Evolutionary conservation across 2,797 vertebrate species (phyloP), one percentile per base, ranked within the genome.

Genomic region (Hemibagrus guttatus): DNA sequence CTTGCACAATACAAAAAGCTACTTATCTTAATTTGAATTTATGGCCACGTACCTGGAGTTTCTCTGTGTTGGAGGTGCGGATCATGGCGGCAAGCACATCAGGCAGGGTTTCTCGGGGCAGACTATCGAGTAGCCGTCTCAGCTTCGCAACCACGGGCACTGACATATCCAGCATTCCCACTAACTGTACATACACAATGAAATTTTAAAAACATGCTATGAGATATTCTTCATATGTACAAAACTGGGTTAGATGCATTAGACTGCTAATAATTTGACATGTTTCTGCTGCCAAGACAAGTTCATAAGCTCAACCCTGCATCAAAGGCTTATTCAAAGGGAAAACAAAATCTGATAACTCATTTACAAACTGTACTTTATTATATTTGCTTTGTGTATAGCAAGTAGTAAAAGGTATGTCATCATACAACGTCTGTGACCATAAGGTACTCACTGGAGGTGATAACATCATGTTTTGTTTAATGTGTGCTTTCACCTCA

Each of bases 11-110:
- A 64, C 16, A 81, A 39, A 81, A 52, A 5, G 80, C n/a, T 66
- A 21, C 4, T 11, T 31, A 66, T 0, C 16, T 8, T 17, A 28
- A 16, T 52, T 21, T 66, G 0, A 52, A 82, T 49, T 28, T n/a
- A 66, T 28, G 9, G 23, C 23, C 59, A 81, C 59, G 21, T 93
- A 99, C 98, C 98, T 99, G 97, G 2, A 99, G 96, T 86, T 99
- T 99, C 92, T 99, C 98, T 85, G 97, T 97, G 94, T 98, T 98
- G 88, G 96, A 97, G 11, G 97, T 98, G 83, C 96, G 97, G 90
- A 99, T 99, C 94, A 99, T 98, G 0, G 98, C 97, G 3, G 97
- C 96, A 23, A 99, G 93, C 21, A 99, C 96, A 66, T 99, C 98
- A 1, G 98, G 98, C 7, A 99, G 93, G 6, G 97, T 97, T 91